Percentiles rank a stretch among this genome's conserved stretches.
These are phyloP conservation scores for Caenorhabditis tropicalis DNA, from an alignment of 1,140 invertebrate genomes.

Conservation along the genomic window DNA sequence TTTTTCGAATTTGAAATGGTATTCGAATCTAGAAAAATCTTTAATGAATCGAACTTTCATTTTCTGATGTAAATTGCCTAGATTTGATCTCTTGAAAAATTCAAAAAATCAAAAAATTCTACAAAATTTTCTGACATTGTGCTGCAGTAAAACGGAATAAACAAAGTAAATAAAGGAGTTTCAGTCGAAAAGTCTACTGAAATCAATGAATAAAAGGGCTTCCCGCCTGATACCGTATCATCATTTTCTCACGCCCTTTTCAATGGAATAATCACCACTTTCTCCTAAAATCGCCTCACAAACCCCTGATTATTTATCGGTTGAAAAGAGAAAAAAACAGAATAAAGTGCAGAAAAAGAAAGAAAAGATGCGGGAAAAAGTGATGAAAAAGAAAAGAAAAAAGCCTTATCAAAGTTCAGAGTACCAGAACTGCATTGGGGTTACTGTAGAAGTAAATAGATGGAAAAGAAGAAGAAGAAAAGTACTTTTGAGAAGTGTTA, in stretches of 20 bases:
- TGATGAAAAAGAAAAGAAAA: not conserved
- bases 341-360: conserved; percentile 6
- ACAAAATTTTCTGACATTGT: too few species aligned
- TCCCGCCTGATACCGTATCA: not conserved
- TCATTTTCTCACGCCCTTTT: not conserved
- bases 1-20: too few species aligned
- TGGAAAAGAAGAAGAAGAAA: not conserved
- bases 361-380: not conserved
- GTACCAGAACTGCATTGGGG: not conserved
- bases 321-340: not conserved
- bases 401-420: not conserved
- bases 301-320: not conserved
- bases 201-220: not conserved
- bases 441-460: not conserved
- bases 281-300: conserved; percentile 8
- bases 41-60: too few species aligned
- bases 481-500: not conserved
- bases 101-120: too few species aligned
- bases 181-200: not conserved
- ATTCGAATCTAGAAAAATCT: too few species aligned
- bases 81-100: too few species aligned
- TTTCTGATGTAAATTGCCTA: too few species aligned
- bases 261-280: not conserved
- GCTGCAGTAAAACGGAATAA: too few species aligned
- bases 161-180: not conserved